Evolutionary conservation across 92 coral and sea anemone species (phyloP), one percentile per base, ranked within the genome.

Genomic region (Palythoa heliodiscus): DNA sequence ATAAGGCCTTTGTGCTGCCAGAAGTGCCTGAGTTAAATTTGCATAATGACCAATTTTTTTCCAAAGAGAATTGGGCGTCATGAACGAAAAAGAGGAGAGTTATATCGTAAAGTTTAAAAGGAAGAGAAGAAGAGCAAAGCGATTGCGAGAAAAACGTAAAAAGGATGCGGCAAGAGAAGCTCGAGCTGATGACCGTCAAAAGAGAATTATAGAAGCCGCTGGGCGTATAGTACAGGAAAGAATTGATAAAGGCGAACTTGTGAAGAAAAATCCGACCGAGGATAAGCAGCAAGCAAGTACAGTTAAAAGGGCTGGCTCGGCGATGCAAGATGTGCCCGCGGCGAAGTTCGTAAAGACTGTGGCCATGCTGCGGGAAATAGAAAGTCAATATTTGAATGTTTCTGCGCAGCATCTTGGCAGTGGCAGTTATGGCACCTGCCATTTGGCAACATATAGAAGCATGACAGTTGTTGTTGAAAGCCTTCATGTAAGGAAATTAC

Each of bases 391-490:
- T 0, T 43, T 43, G 48, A 43, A 43, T 43, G 48, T 43, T 43
- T 43, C 48, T 43, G 48, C 48, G 48, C 48, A 43, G 48, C 48
- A 43, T 43, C 48, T 43, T 43, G 48, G 48, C 5, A 43, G 48
- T 43, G 48, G 48, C 2, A 43, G 48, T 7, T 43, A 43, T 43
- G 48, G 48, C 48, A 43, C 48, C 2, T 43, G 48, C 48, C 48
- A 85, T 50, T 89, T 82, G 5, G 48, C 2, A 4, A 43, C 48
- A 5, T 43, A 43, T 7, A 43, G 48, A 5, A 78, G 86, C 24
- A n/a, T 79, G 20, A 6, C 39, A 12, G 88, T 88, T 3, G 91
- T 74, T 3, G 61, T 87, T 0, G 82, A 87, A 82, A 73, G 73
- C 50, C 58, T 81, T 3, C 80, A 87, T 23, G 73, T 39, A 3